Percentiles rank a stretch among this genome's conserved stretches.
Evolutionary conservation across 2,113 vertebrate genomes (phyloP).

Genomic region (Perca flavescens): DNA sequence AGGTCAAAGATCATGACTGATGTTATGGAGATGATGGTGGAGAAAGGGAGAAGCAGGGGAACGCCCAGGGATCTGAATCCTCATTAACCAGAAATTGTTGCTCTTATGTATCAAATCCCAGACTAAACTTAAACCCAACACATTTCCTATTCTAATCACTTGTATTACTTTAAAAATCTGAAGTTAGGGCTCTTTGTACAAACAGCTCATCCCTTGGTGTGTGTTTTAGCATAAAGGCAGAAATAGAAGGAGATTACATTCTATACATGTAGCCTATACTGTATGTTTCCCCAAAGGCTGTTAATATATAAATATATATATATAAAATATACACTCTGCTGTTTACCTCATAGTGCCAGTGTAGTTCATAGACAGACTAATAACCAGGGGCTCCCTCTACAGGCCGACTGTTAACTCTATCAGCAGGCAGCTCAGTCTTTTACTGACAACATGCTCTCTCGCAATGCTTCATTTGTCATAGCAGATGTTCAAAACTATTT

Average conservation of each 20-base stretch:
- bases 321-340: slow-evolving; percentile 8
- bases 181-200: slow-evolving; percentile 38
- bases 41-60: slow-evolving; percentile 55
- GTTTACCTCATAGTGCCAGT: slow-evolving; percentile 17
- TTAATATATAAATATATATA: no score
- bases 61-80: slow-evolving; percentile 76
- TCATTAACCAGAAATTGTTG: slow-evolving; percentile 80
- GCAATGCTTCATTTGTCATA: slow-evolving; percentile 82
- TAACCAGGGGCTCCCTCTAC: slow-evolving; percentile 80
- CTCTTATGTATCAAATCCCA: slow-evolving; percentile 63
- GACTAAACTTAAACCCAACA: slow-evolving; percentile 41
- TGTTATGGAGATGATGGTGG: slow-evolving; percentile 80
- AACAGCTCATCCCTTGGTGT: neutral
- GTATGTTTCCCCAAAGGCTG: slow-evolving; percentile 22
- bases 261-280: neutral
- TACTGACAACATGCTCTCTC: slow-evolving; percentile 72
- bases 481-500: slow-evolving; percentile 85
- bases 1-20: slow-evolving; percentile 85
- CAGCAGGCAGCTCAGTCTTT: slow-evolving; percentile 59
- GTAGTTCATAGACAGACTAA: slow-evolving; percentile 32
- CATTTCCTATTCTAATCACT: slow-evolving; percentile 51
- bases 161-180: slow-evolving; percentile 26
- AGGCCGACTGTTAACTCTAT: slow-evolving; percentile 58
- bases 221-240: slow-evolving; percentile 10
- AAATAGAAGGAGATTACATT: slow-evolving; percentile 2